Percentiles rank a stretch among this genome's conserved stretches.
Conservation (phyloP, 2,113 vertebrate species). For the Himantopus leucocephalus region DNA sequence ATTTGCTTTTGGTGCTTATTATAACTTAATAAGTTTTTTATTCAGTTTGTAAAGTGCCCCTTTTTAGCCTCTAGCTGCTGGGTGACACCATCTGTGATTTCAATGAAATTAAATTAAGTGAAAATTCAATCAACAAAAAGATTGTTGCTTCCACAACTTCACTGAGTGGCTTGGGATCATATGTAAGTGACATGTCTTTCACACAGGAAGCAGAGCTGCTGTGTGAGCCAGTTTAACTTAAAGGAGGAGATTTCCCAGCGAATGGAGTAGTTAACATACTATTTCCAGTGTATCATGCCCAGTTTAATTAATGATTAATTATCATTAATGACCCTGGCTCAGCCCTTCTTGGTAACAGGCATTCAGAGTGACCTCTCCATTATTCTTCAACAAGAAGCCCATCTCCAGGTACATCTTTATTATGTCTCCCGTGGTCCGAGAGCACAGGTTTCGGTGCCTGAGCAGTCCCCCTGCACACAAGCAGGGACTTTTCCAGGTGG, state of each 20-base stretch:
- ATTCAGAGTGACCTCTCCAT: background rate
- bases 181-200: background rate
- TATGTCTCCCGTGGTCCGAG: accelerated
- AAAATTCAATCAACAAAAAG: constrained; percentile 75
- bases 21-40: constrained; percentile 68
- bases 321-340: constrained; percentile 38
- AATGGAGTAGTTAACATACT: background rate
- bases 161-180: background rate
- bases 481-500: background rate
- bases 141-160: constrained; percentile 70
- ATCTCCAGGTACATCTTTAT: background rate
- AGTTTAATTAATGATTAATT: constrained; percentile 51
- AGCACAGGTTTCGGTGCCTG: background rate
- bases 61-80: constrained; percentile 74
- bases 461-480: accelerated
- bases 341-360: background rate
- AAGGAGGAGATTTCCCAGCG: background rate
- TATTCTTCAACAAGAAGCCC: background rate
- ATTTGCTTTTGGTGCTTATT: constrained; percentile 64
- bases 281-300: background rate
- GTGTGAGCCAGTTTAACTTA: background rate
- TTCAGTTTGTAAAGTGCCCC: constrained; percentile 67
- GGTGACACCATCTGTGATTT: constrained; percentile 79
- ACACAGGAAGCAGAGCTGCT: background rate
- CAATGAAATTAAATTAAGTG: constrained; percentile 79